Evolutionary conservation across 2,113 vertebrate species (phyloP).

Genomic region (Nothoprocta pentlandii): DNA sequence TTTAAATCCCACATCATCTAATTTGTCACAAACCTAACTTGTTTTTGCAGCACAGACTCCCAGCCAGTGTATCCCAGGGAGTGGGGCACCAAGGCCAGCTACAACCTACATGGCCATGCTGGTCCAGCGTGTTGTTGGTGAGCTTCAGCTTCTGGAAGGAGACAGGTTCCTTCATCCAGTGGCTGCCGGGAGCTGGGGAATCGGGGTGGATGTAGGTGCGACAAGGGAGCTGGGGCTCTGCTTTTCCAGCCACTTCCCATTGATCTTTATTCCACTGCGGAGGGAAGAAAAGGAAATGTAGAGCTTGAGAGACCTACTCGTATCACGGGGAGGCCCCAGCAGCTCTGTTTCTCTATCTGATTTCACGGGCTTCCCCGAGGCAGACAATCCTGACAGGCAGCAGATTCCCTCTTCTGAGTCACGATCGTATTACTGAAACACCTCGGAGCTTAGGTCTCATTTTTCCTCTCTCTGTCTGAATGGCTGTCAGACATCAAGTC

Average conservation of each 20-base stretch:
- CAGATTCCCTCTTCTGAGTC: background rate
- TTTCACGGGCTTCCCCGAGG: background rate
- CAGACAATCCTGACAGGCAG: background rate
- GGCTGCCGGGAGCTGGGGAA: constrained; percentile 90
- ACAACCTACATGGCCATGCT: constrained; percentile 87
- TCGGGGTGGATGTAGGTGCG: constrained; percentile 91
- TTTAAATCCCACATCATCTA: background rate
- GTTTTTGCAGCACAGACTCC: background rate
- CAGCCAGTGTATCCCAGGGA: background rate
- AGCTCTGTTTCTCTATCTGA: background rate
- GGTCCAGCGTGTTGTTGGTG: constrained; percentile 93
- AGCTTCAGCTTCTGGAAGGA: constrained; percentile 94
- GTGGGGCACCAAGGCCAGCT: background rate
- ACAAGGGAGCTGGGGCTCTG: constrained; percentile 90
- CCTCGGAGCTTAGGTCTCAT: background rate
- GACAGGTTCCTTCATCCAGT: constrained; percentile 92
- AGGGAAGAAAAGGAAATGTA: background rate
- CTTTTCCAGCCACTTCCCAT: constrained; percentile 93
- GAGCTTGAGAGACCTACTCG: background rate
- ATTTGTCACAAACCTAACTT: background rate
- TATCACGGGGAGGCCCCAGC: background rate
- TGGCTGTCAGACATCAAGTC: background rate
- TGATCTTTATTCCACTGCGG: constrained; percentile 92
- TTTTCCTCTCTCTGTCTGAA: background rate
- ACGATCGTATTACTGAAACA: background rate